phyloP scores from a whole-genome alignment of 1,140 invertebrate genomes.

The Nephotettix cincticeps region DNA sequence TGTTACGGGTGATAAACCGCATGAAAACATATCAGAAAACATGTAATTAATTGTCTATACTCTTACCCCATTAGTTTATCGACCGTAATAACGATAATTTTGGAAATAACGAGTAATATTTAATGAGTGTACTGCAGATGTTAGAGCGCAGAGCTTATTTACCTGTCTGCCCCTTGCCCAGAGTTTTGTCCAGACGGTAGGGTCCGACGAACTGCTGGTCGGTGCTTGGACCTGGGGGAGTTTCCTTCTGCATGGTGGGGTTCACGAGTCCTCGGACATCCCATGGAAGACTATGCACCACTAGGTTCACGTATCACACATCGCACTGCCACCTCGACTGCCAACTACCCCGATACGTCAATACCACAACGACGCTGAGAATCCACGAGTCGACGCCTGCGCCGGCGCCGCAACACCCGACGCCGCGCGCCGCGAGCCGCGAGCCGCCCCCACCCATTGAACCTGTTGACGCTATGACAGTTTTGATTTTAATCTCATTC shows the following conservation, averaged over 20 bases:
- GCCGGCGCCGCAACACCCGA: background rate
- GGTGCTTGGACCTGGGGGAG: conserved; percentile 58
- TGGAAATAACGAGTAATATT: too few relatives aligned
- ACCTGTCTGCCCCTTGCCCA: conserved; percentile 99
- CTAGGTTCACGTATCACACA: too few relatives aligned
- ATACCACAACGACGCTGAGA: background rate
- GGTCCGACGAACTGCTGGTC: conserved; percentile 95
- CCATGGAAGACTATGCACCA: conserved; percentile 4
- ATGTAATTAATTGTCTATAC: too few relatives aligned
- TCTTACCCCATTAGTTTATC: too few relatives aligned
- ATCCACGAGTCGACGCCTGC: background rate
- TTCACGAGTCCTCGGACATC: background rate
- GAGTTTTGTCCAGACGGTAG: conserved; percentile 96
- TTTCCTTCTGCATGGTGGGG: conserved; percentile 39
- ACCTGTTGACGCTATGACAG: too few relatives aligned
- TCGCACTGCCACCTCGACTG: background rate
- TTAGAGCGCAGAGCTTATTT: too few relatives aligned
- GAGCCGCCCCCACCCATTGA: too few relatives aligned
- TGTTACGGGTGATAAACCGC: too few relatives aligned
- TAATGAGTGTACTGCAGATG: too few relatives aligned
- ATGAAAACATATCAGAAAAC: too few relatives aligned
- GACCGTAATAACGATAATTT: too few relatives aligned
- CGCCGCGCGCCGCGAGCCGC: background rate
- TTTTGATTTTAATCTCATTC: too few relatives aligned
- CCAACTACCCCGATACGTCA: conserved; percentile 1